phyloP scores from a whole-genome alignment of 2,888 invertebrate genomes.

The Dusona sp. region DNA sequence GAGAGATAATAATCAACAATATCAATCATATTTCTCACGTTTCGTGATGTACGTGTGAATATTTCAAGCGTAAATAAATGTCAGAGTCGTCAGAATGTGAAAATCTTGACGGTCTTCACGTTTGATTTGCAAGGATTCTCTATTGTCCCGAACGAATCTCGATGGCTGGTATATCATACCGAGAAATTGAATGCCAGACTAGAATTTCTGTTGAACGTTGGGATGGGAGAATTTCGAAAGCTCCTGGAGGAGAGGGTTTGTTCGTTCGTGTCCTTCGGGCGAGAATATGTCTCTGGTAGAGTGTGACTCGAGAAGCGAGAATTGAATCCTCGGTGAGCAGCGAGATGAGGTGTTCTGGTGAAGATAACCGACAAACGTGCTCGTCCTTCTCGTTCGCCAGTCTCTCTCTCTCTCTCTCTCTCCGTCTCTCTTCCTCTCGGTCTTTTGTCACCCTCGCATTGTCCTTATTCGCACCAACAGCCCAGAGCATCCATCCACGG shows the following conservation, averaged over 20 bases:
- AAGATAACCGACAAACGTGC: constrained; percentile 66
- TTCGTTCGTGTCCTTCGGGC: background rate
- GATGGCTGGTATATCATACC: constrained; percentile 18
- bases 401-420: constrained; percentile 76
- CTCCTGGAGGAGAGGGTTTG: background rate
- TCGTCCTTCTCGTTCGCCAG: constrained; percentile 74
- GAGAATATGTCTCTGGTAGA: constrained; percentile 9
- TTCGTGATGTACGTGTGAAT: constrained; percentile 11
- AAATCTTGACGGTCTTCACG: constrained; percentile 14
- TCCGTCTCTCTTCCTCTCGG: constrained; percentile 72
- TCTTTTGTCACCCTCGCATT: constrained; percentile 65
- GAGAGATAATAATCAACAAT: background rate
- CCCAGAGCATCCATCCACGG: constrained; percentile 24
- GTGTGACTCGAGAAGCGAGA: constrained; percentile 33
- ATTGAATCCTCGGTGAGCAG: constrained; percentile 38
- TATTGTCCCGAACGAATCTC: constrained; percentile 6
- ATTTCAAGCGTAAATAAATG: background rate
- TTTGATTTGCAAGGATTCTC: constrained; percentile 11
- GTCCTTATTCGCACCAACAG: constrained; percentile 51
- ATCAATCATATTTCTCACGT: background rate
- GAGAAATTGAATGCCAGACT: constrained; percentile 28
- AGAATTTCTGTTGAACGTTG: constrained; percentile 25
- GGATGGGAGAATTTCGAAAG: constrained; percentile 12
- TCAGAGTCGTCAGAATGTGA: background rate
- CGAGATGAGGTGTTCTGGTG: constrained; percentile 35